Conservation (phyloP, 2,888 invertebrate genomes). For the Vesta saturnalis region DNA sequence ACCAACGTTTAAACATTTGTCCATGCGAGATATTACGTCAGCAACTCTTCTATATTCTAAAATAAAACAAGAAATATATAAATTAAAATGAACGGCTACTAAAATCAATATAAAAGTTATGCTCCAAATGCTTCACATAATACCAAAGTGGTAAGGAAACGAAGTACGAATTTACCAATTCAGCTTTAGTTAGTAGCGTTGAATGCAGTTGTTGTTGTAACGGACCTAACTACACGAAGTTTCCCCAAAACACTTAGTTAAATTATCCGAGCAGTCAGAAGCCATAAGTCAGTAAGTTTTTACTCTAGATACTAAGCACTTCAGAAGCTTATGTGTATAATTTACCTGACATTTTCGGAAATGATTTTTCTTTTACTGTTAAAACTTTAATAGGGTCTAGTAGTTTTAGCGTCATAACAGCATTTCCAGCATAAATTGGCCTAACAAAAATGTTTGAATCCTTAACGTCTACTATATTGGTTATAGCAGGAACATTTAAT, state of each 20-base stretch:
- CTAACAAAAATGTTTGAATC: conserved; percentile 89
- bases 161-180: no score
- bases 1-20: neutral
- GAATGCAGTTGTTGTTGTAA: no score
- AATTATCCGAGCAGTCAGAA: no score
- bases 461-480: conserved; percentile 89
- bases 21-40: neutral
- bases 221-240: no score
- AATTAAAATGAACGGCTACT: no score
- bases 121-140: no score
- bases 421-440: conserved; percentile 96
- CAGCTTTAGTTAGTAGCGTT: no score
- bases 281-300: no score
- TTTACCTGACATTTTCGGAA: conserved; percentile 69
- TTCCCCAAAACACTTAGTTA: no score
- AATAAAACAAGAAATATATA: no score
- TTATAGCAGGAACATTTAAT: conserved; percentile 91
- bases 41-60: neutral
- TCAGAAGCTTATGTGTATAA: conserved; percentile 87
- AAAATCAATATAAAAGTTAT: neutral
- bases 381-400: conserved; percentile 87
- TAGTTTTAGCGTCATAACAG: conserved; percentile 84
- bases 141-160: no score
- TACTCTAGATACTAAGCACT: no score
- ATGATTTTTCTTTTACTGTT: conserved; percentile 79